Percentiles rank a stretch among this genome's conserved stretches.
phyloP scores from a whole-genome alignment of 2,888 invertebrate species.

The Tinea trinotella region DNA sequence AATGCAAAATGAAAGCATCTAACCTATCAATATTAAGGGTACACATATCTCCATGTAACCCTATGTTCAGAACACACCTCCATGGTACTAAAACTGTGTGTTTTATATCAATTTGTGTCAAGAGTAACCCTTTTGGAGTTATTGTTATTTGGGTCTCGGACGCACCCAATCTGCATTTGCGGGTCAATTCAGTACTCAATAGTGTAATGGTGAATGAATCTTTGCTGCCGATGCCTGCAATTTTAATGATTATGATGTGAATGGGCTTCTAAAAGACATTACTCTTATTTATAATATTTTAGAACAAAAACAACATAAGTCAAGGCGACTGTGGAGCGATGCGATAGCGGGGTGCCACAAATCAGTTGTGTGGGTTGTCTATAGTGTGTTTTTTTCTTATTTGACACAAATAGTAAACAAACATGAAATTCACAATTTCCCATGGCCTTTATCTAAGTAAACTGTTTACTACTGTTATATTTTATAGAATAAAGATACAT shows the following conservation, averaged over 20 bases:
- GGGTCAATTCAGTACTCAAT: conserved; percentile 75
- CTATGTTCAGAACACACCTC: conserved; percentile 73
- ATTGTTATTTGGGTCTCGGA: conserved; percentile 72
- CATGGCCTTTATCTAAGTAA: too few relatives aligned
- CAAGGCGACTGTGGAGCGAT: too few relatives aligned
- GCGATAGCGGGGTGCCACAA: too few relatives aligned
- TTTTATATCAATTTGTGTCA: conserved; percentile 66
- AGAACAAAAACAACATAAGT: too few relatives aligned
- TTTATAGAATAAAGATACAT: too few relatives aligned
- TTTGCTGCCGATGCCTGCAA: conserved; percentile 62
- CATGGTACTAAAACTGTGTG: conserved; percentile 69
- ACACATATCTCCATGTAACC: conserved; percentile 70
- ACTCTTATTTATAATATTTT: too few relatives aligned
- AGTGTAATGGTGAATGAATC: conserved; percentile 74
- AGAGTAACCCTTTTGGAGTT: conserved; percentile 65
- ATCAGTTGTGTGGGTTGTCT: too few relatives aligned
- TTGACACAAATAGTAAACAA: too few relatives aligned
- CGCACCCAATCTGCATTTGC: conserved; percentile 72
- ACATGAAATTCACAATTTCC: too few relatives aligned
- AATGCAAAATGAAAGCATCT: conserved; percentile 29
- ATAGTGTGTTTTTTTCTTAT: too few relatives aligned
- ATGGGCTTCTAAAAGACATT: too few relatives aligned
- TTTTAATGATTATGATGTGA: conserved; percentile 22
- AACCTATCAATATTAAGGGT: conserved; percentile 76
- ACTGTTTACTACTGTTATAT: too few relatives aligned